Base-by-base conservation (phyloP, 2,113 vertebrate genomes). In the Ochotona curzoniae region DNA sequence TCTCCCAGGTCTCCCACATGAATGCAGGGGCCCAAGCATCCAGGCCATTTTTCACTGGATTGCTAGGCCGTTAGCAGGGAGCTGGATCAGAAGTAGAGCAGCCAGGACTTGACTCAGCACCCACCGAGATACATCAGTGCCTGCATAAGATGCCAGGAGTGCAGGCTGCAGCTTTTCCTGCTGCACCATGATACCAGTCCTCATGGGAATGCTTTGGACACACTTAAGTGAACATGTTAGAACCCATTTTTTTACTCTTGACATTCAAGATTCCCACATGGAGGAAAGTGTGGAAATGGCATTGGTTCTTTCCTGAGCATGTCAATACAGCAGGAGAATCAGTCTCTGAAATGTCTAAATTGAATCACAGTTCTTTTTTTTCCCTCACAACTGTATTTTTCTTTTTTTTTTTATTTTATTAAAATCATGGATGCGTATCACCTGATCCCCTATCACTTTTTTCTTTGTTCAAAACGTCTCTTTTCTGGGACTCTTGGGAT, bases 351-450 rank as follows among this genome's bases (percentile, higher is more conserved):
- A 66, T 47, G 83, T 63, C 67, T 79, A 78, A 30, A 32, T 60
- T 84, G 63, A 75, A 26, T 67, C 26, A 3, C 17, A 61, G n/a
- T 85, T 70, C 38, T 44, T 44, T 44, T 44, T 44, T 44, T 44
- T 44, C 38, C 6, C 38, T 44, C 38, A 44, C 38, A 44, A 44
- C 6, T 44, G 38, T 44, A 44, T 44, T 44, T 44, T 44, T 44
- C 38, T 44, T 6, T 44, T 44, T 6, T 44, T 44, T 28, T 93
- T n/a, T 0, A 0, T 18, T 95, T 95, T 84, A 93, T 92, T 97
- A 95, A 97, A 96, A 73, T 98, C 95, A 97, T 11, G 90, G 95
- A 51, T 95, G 86, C 23, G 89, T 66, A 28, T 93, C 69, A 35
- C 64, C 82, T 44, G 93, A 94, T n/a, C 96, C 94, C 7, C 8